phyloP scores from a whole-genome alignment of 1,140 invertebrate genomes.

The Caenorhabditis briggsae region DNA sequence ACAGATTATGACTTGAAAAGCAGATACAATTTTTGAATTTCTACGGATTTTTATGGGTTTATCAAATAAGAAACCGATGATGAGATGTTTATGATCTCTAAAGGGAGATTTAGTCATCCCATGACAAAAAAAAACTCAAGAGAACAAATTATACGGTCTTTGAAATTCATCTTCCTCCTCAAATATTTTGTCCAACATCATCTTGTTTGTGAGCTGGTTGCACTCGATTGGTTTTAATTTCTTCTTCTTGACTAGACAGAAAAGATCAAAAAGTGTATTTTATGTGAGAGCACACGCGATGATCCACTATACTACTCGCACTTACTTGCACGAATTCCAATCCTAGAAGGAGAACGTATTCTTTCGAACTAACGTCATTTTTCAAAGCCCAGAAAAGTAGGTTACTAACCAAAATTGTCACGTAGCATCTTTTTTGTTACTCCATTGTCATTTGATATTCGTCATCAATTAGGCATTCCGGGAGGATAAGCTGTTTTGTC shows the following conservation, averaged over 20 bases:
- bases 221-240: neutral
- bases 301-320: neutral
- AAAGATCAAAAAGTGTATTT: slow-evolving; percentile 28
- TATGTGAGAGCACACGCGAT: slow-evolving; percentile 2
- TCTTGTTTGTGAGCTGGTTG: neutral
- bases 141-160: no score
- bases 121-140: no score
- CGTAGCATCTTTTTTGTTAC: neutral
- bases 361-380: neutral
- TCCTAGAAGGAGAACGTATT: no score
- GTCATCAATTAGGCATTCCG: slow-evolving; percentile 24
- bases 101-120: no score
- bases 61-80: no score
- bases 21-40: no score
- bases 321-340: neutral
- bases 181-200: no score
- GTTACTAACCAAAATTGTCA: slow-evolving; percentile 9
- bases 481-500: slow-evolving; percentile 10
- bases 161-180: no score
- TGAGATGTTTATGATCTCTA: no score
- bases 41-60: no score
- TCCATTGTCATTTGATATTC: slow-evolving; percentile 41
- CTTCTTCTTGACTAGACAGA: slow-evolving; percentile 8
- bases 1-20: no score
- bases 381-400: no score